Evolutionary conservation across 2,888 invertebrate species (phyloP).

Genomic region (Tinea semifulvella): DNA sequence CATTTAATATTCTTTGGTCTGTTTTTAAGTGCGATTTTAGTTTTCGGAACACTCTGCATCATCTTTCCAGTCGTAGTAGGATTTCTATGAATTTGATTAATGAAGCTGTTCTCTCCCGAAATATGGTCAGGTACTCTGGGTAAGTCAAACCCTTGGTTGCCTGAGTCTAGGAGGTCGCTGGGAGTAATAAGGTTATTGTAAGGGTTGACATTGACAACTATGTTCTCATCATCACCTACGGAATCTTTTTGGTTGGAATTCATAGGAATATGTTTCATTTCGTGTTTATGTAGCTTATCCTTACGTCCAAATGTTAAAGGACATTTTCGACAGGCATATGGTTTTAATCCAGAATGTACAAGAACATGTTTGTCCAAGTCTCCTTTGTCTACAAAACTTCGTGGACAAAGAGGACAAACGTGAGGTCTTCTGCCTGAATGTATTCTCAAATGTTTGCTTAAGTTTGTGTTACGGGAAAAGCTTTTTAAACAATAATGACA

Average conservation of each 20-base stretch:
- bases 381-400: constrained; percentile 74
- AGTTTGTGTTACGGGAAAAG: constrained; percentile 79
- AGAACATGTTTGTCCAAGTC: constrained; percentile 74
- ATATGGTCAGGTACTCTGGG: constrained; percentile 63
- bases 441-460: constrained; percentile 77
- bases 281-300: constrained; percentile 74
- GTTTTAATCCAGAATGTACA: constrained; percentile 73
- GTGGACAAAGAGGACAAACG: constrained; percentile 76
- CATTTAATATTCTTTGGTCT: constrained; percentile 61
- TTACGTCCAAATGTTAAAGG: constrained; percentile 72
- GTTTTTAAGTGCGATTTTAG: constrained; percentile 40
- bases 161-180: constrained; percentile 33
- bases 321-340: constrained; percentile 72
- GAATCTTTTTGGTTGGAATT: constrained; percentile 33
- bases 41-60: constrained; percentile 37
- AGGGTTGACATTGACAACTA: constrained; percentile 70
- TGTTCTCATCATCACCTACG: constrained; percentile 40
- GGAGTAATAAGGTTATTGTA: constrained; percentile 59
- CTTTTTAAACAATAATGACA: constrained; percentile 78
- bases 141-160: constrained; percentile 46
- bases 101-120: constrained; percentile 54
- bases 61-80: constrained; percentile 35
- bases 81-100: constrained; percentile 43
- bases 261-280: constrained; percentile 65
- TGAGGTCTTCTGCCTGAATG: constrained; percentile 77